phyloP scores from a whole-genome alignment of 2,888 invertebrate genomes.

The Dichetophora obliterata region DNA sequence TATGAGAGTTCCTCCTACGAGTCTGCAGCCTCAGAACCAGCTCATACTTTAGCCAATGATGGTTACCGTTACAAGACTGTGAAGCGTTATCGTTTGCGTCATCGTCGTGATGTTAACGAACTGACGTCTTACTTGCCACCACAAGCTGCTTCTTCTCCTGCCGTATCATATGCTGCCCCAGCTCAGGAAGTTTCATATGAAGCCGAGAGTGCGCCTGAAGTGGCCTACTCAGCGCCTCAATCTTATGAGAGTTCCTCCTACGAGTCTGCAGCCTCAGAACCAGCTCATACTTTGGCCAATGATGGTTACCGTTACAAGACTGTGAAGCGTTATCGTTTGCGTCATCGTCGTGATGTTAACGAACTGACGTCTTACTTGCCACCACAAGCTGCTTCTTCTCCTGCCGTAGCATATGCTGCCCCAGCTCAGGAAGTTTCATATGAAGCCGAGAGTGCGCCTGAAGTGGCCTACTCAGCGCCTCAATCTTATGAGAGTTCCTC shows the following conservation, averaged over 20 bases:
- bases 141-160: background rate
- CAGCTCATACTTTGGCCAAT: no score
- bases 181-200: constrained; percentile 36
- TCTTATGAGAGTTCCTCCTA: constrained; percentile 33
- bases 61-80: constrained; percentile 44
- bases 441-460: no score
- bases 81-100: constrained; percentile 40
- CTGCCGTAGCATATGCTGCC: no score
- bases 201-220: constrained; percentile 32
- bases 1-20: constrained; percentile 30
- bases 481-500: no score
- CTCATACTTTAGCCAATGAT: constrained; percentile 39
- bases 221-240: constrained; percentile 26
- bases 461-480: no score
- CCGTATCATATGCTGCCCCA: constrained; percentile 8
- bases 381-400: no score
- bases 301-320: no score
- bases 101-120: constrained; percentile 43
- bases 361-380: no score
- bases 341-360: no score
- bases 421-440: no score
- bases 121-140: constrained; percentile 29
- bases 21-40: constrained; percentile 29
- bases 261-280: no score
- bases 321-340: no score